These are phyloP conservation scores for Leptogaster cylindrica DNA, from an alignment of 2,888 invertebrate genomes.

Conservation along the genomic window DNA sequence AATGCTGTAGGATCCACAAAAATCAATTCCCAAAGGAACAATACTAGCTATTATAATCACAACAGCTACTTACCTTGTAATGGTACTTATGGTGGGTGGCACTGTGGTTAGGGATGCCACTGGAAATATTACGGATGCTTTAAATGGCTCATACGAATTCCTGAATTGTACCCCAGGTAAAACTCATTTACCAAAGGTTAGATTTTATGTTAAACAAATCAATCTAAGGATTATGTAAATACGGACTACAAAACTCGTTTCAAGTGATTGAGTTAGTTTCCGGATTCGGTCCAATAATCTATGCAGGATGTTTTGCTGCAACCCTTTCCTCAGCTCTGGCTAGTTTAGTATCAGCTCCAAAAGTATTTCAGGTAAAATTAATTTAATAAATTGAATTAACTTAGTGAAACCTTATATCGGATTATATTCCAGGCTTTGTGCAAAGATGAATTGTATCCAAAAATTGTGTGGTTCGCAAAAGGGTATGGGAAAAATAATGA, in stretches of 20 bases:
- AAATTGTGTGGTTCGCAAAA: slow-evolving; percentile 87
- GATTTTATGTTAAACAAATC: slow-evolving; percentile 59
- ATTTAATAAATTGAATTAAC: neutral
- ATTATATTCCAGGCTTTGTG: slow-evolving; percentile 85
- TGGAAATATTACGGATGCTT: slow-evolving; percentile 69
- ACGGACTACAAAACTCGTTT: slow-evolving; percentile 61
- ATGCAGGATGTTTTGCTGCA: slow-evolving; percentile 96
- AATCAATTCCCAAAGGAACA: slow-evolving; percentile 91
- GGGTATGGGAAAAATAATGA: slow-evolving; percentile 83
- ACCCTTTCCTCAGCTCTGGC: slow-evolving; percentile 96
- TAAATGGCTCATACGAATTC: slow-evolving; percentile 65
- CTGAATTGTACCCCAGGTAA: slow-evolving; percentile 63
- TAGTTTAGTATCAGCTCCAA: slow-evolving; percentile 94
- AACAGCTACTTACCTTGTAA: slow-evolving; percentile 82
- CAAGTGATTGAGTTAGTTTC: slow-evolving; percentile 85
- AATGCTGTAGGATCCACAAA: slow-evolving; percentile 77
- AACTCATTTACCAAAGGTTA: slow-evolving; percentile 72
- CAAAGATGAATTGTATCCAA: slow-evolving; percentile 92
- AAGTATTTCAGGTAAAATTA: slow-evolving; percentile 81
- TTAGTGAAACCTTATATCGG: no score
- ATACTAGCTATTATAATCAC: slow-evolving; percentile 88
- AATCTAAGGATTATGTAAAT: slow-evolving; percentile 67
- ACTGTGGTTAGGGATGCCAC: slow-evolving; percentile 81
- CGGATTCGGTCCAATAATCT: slow-evolving; percentile 88
- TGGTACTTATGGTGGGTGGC: slow-evolving; percentile 80